These are phyloP conservation scores for Xiphophorus maculatus DNA, from an alignment of 2,113 vertebrate genomes.

Conservation along the genomic window DNA sequence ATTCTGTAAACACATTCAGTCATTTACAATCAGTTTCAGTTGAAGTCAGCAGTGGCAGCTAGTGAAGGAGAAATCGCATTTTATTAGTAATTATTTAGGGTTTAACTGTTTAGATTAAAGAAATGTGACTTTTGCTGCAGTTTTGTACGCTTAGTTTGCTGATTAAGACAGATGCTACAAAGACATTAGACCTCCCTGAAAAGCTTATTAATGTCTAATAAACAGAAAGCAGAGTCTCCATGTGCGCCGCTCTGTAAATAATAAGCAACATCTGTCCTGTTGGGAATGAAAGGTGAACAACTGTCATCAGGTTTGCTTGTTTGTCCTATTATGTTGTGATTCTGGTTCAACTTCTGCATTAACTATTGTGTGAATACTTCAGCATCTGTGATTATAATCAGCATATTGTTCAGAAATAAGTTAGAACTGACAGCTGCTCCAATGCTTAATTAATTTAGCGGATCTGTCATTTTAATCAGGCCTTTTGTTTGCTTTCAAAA, in stretches of 20 bases:
- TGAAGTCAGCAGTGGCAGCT: not conserved
- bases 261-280: not conserved
- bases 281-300: not conserved
- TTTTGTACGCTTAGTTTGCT: no score
- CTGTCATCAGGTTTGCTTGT: not conserved
- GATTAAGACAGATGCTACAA: not conserved
- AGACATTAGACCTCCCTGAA: not conserved
- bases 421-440: not conserved
- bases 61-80: not conserved
- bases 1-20: slow-evolving; percentile 18
- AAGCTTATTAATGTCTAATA: not conserved
- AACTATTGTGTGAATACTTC: not conserved
- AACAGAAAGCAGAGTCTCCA: not conserved
- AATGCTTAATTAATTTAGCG: not conserved
- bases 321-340: not conserved
- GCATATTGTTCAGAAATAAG: slow-evolving; percentile 1
- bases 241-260: not conserved
- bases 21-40: slow-evolving; percentile 4
- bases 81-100: not conserved
- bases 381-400: not conserved
- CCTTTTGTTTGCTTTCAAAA: not conserved
- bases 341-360: not conserved
- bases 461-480: slow-evolving; percentile 2
- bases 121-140: no score
- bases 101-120: not conserved